Percentiles rank a stretch among this genome's conserved stretches.
These are phyloP conservation scores for Felis chaus DNA, from an alignment of 2,113 vertebrate species.

Conservation along the genomic window DNA sequence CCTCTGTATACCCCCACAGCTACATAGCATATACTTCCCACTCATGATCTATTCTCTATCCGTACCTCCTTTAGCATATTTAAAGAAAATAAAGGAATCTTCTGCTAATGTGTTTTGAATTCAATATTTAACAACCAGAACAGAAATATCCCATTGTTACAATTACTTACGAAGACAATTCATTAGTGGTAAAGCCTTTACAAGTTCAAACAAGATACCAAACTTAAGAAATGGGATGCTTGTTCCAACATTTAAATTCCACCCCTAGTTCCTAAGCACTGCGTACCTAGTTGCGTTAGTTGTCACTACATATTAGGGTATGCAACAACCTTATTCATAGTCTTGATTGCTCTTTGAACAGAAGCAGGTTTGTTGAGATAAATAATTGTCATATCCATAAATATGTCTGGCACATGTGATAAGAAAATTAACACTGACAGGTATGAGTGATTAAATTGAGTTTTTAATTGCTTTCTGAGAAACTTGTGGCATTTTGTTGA, in stretches of 20 bases:
- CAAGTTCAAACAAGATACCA: background rate
- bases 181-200: background rate
- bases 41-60: background rate
- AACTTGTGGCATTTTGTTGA: constrained; percentile 10
- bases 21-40: background rate
- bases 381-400: constrained; percentile 52
- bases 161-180: constrained; percentile 36
- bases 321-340: background rate
- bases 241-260: background rate
- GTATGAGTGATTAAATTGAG: constrained; percentile 52
- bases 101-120: background rate
- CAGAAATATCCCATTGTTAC: background rate
- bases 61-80: background rate
- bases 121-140: constrained; percentile 6
- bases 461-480: constrained; percentile 66
- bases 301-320: constrained; percentile 44
- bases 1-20: background rate
- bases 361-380: constrained; percentile 51
- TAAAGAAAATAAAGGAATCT: background rate
- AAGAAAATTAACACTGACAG: constrained; percentile 56
- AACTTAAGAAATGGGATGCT: constrained; percentile 24
- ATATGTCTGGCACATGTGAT: constrained; percentile 34
- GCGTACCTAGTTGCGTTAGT: background rate
- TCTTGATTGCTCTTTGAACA: constrained; percentile 30
- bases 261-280: background rate